A percentile compares a stretch with the other conserved stretches of the same genome.
Evolutionary conservation across 2,113 vertebrate species (phyloP).

Genomic region (Gavialis gangeticus): DNA sequence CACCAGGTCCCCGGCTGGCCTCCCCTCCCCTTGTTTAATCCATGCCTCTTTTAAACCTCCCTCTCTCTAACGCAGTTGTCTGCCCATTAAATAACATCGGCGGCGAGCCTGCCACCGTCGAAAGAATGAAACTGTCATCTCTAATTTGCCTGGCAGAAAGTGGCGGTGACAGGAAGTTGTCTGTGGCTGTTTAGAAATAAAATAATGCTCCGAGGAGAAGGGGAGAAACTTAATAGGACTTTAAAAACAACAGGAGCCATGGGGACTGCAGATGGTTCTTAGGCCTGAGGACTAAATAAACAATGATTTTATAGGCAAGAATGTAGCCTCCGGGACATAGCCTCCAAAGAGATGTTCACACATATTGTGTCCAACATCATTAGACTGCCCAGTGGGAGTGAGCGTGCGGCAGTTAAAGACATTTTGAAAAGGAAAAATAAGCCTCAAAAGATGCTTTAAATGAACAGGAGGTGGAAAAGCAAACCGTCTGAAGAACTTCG

Average conservation of each 20-base stretch:
- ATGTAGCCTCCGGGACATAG: conserved; percentile 77
- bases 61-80: conserved; percentile 48
- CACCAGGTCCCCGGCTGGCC: background rate
- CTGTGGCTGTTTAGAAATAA: conserved; percentile 82
- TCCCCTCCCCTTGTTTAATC: background rate
- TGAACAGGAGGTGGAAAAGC: conserved; percentile 60
- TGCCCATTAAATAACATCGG: conserved; percentile 66
- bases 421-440: conserved; percentile 58
- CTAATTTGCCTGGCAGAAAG: conserved; percentile 69
- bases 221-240: conserved; percentile 84
- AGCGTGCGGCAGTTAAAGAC: conserved; percentile 64
- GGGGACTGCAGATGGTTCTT: conserved; percentile 83
- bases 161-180: conserved; percentile 46
- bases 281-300: conserved; percentile 76
- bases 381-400: conserved; percentile 79
- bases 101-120: conserved; percentile 51
- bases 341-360: conserved; percentile 75
- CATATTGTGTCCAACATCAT: conserved; percentile 83
- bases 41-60: conserved; percentile 46
- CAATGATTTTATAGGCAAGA: conserved; percentile 77
- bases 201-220: conserved; percentile 82
- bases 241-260: conserved; percentile 82
- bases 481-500: conserved; percentile 45
- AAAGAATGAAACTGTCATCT: conserved; percentile 77
- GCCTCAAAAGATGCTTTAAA: conserved; percentile 68